Base-by-base conservation (phyloP, 2,888 invertebrate species). In the Encarsia formosa region DNA sequence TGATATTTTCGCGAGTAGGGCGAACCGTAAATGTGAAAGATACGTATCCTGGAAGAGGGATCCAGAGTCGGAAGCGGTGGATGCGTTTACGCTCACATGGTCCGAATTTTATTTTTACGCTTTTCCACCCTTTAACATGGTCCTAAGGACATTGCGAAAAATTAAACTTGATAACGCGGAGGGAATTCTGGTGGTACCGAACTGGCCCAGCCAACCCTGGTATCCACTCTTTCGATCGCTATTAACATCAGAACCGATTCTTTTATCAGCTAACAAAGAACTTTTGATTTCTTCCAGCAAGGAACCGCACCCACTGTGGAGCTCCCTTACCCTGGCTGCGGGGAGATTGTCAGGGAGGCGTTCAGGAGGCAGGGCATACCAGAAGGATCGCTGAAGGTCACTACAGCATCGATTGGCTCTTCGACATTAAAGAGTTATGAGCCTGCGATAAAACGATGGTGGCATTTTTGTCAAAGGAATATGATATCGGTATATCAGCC, bases 31-130 rank as follows among this genome's bases (percentile, higher is more conserved):
- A 38, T 54, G 53, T 39, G 18, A 42, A n/a, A 49, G 11, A 23
- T 54, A 46, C 31, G 43, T 40, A 6, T 39, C 56, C 11, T 39
- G 53, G 38, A 24, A 50, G 3, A 46, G 41, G n/a, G 54, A 56
- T 39, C 26, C 44, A 3, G 38, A 43, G 26, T 47, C 52, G 1
- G 1, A 20, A 3, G 42, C 22, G 15, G 43, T 57, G 3, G 57
- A 59, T 32, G 57, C 57, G 1, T 56, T 57, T 41, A 59, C 55
- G 11, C 38, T 55, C 4, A 11, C 22, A 2, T 58, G 56, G 52
- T 11, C 31, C 11, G 5, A n/a, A n/a, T 41, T 35, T 5, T 38
- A 13, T 26, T 51, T 55, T 15, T 55, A 42, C 23, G 55, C 55
- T 2, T 55, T 55, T 51, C 51, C 48, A 13, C 51, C 48, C 1